These are phyloP conservation scores for Trichonephila clavipes DNA, from an alignment of 1,140 invertebrate genomes.

Conservation along the genomic window DNA sequence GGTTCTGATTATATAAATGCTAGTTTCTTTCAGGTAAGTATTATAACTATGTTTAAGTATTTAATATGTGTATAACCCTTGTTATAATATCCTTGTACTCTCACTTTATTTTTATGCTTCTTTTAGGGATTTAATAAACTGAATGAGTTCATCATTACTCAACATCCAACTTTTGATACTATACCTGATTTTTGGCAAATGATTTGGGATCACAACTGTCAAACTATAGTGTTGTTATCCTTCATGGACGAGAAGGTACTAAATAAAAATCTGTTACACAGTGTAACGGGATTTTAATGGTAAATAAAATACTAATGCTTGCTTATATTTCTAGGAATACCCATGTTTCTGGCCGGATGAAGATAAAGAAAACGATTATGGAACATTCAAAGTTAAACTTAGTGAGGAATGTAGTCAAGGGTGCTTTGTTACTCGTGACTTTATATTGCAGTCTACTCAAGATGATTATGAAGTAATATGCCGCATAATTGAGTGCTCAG, in stretches of 20 bases:
- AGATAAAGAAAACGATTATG: slow-evolving; percentile 88
- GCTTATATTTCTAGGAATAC: slow-evolving; percentile 84
- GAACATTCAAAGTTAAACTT: slow-evolving; percentile 90
- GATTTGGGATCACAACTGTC: slow-evolving; percentile 97
- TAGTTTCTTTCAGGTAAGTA: slow-evolving; percentile 88
- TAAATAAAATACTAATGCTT: not conserved
- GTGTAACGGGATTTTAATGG: not conserved
- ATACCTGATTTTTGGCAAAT: slow-evolving; percentile 97
- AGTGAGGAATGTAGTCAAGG: slow-evolving; percentile 82
- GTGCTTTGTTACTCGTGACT: slow-evolving; percentile 79
- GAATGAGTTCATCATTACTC: slow-evolving; percentile 88
- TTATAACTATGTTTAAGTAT: not conserved
- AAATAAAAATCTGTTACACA: not conserved
- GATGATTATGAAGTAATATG: slow-evolving; percentile 96
- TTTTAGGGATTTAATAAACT: slow-evolving; percentile 79
- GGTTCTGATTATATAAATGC: slow-evolving; percentile 98
- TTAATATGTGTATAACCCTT: not conserved
- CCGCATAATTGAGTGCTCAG: slow-evolving; percentile 91
- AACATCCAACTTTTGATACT: slow-evolving; percentile 90
- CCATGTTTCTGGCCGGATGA: slow-evolving; percentile 91
- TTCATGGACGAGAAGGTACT: slow-evolving; percentile 77
- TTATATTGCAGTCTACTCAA: slow-evolving; percentile 83
- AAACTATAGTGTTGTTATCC: slow-evolving; percentile 91
- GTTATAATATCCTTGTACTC: not conserved
- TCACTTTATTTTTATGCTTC: not conserved